Conservation (phyloP, 2,888 invertebrate genomes). For the Neria commutata region DNA sequence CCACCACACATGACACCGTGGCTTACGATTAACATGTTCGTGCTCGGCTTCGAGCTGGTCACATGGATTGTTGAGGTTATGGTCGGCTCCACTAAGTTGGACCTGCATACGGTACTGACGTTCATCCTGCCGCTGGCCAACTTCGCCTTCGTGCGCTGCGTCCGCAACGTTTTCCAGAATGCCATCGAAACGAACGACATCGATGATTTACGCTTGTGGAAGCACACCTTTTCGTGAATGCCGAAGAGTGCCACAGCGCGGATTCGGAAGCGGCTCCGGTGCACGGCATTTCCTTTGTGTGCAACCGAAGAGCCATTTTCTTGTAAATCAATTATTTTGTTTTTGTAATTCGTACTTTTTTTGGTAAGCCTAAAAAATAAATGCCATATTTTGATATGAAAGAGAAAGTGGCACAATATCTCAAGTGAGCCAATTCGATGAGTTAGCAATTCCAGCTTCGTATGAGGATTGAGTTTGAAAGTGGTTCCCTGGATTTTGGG, state of each 20-base stretch:
- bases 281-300: neutral
- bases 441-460: too few species aligned
- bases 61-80: constrained; percentile 40
- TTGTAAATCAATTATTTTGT: too few species aligned
- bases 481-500: too few species aligned
- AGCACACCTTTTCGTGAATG: constrained; percentile 12
- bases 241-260: too few species aligned
- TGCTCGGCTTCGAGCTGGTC: constrained; percentile 39
- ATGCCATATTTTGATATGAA: too few species aligned
- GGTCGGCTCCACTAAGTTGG: constrained; percentile 35
- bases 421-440: too few species aligned
- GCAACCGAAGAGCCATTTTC: too few species aligned
- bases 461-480: too few species aligned
- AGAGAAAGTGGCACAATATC: too few species aligned
- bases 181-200: constrained; percentile 36
- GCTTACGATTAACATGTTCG: constrained; percentile 39
- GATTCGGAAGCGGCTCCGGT: neutral
- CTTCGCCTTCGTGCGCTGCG: constrained; percentile 39
- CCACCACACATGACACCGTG: constrained; percentile 43
- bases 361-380: too few species aligned
- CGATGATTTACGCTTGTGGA: constrained; percentile 36
- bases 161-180: constrained; percentile 39
- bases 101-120: constrained; percentile 33
- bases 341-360: too few species aligned
- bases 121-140: constrained; percentile 29